Evolutionary conservation across 53 echinoderm and acorn worm species (phyloP), one percentile per base, ranked within the genome.

Genomic region (Crossaster papposus): DNA sequence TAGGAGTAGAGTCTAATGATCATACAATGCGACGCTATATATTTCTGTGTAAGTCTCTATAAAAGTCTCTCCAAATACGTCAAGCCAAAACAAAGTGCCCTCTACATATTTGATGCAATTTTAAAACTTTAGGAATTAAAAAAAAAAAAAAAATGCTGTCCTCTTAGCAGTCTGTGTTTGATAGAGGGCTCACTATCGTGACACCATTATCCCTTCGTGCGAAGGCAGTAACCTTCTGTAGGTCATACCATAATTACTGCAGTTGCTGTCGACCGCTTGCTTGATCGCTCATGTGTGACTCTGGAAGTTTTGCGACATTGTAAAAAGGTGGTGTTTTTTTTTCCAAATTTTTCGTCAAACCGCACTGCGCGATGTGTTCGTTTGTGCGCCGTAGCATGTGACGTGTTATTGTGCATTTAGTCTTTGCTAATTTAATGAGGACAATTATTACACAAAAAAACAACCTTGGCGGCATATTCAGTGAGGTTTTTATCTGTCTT

Each of bases 251-350:
- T 85, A 32, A 30, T 72, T 14, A 51, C 30, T 22, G 32, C 30
- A 44, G 51, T 51, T 85, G 20, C 85, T 53, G 37, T 13, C 30
- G 54, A 4, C n/a, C 51, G 30, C 72, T 32, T 73, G 85, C 51
- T 72, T 71, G 54, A 72, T n/a, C 23, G 36, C 15, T 23, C 85
- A 85, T 73, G 85, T 73, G 74, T 73, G 34, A 85, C 72, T 72
- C 28, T 72, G 53, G 13, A 31, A 31, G 53, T 68, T 50, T 28
- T 68, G 6, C 44, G n/a, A n/a, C 44, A 14, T 24, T 33, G 72
- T 37, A 70, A 70, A 53, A 51, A 20, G 15, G 35, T 13, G 22
- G 34, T 71, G 71, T 13, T 2, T 36, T 10, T 26, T 36, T 65
- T 70, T 71, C 36, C 28, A 36, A 17, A 15, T 81, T 23, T 36